phyloP scores from a whole-genome alignment of 1,140 invertebrate species.

The Hyles vespertilio region DNA sequence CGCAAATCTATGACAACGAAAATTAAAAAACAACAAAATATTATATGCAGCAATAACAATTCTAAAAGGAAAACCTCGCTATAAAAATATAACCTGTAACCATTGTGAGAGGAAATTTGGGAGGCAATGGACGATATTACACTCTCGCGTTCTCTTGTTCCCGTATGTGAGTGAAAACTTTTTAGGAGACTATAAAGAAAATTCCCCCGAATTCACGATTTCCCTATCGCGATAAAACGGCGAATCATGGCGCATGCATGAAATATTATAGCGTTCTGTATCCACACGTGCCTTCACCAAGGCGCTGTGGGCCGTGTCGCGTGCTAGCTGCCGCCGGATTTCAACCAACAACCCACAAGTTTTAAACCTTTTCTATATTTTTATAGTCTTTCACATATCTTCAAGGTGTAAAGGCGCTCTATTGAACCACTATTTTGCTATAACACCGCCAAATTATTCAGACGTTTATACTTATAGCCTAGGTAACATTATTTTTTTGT shows the following conservation, averaged over 20 bases:
- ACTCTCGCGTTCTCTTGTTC: slow-evolving; percentile 37
- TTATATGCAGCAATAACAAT: too few relatives aligned
- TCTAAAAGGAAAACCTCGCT: slow-evolving; percentile 44
- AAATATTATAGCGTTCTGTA: slow-evolving; percentile 48
- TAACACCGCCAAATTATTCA: too few relatives aligned
- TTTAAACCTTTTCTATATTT: background rate
- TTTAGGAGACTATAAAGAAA: slow-evolving; percentile 56
- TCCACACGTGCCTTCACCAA: slow-evolving; percentile 32
- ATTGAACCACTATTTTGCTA: too few relatives aligned
- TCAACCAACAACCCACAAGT: slow-evolving; percentile 9
- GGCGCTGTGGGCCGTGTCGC: too few relatives aligned
- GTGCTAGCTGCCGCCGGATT: slow-evolving; percentile 17
- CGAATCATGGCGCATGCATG: slow-evolving; percentile 50
- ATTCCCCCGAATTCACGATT: slow-evolving; percentile 57
- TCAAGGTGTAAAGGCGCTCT: too few relatives aligned
- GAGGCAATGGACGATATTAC: slow-evolving; percentile 44
- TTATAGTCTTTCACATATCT: background rate
- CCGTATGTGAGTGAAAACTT: slow-evolving; percentile 47
- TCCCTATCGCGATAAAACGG: slow-evolving; percentile 54
- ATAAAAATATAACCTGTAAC: slow-evolving; percentile 56
- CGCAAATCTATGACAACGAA: too few relatives aligned
- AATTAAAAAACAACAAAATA: too few relatives aligned
- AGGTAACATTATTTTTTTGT: too few relatives aligned
- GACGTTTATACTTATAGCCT: too few relatives aligned
- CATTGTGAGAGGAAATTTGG: slow-evolving; percentile 59